These are phyloP conservation scores for Chloromyia formosa DNA, from an alignment of 2,888 invertebrate genomes.

Conservation along the genomic window DNA sequence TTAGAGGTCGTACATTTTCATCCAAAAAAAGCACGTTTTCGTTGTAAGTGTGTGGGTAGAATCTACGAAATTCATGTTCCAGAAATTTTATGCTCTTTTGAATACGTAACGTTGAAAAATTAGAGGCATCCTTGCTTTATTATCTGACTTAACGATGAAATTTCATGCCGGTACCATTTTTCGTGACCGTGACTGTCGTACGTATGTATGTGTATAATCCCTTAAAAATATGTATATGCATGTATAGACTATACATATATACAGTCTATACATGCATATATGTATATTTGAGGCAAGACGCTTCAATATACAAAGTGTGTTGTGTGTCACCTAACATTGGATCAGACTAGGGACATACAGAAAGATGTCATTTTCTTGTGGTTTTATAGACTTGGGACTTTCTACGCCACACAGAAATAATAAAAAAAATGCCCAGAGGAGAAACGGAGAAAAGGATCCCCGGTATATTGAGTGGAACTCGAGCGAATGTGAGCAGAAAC, in stretches of 20 bases:
- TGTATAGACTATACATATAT: not conserved
- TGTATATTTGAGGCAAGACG: not conserved
- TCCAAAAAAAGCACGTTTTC: not conserved
- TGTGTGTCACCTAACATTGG: conserved; percentile 13
- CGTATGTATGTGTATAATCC: not conserved
- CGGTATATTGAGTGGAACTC: conserved; percentile 2
- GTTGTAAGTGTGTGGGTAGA: not conserved
- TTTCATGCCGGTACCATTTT: conserved; percentile 18
- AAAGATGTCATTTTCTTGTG: conserved; percentile 41
- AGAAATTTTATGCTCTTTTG: conserved; percentile 32
- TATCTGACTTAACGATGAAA: conserved; percentile 26
- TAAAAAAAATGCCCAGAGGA: conserved; percentile 39
- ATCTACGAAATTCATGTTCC: conserved; percentile 37
- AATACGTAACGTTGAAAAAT: conserved; percentile 36
- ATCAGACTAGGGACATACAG: conserved; percentile 23
- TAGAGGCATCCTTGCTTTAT: conserved; percentile 29
- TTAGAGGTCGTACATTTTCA: not conserved
- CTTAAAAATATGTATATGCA: not conserved
- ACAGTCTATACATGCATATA: not conserved
- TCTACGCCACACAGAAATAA: conserved; percentile 34
- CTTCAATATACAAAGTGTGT: no score
- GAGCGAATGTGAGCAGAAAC: conserved; percentile 2
- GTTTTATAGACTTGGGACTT: conserved; percentile 42
- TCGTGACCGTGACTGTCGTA: conserved; percentile 26
- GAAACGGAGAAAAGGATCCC: conserved; percentile 19